These are phyloP conservation scores for Steinernema carpocapsae DNA, from an alignment of 2,888 invertebrate species.

Conservation along the genomic window DNA sequence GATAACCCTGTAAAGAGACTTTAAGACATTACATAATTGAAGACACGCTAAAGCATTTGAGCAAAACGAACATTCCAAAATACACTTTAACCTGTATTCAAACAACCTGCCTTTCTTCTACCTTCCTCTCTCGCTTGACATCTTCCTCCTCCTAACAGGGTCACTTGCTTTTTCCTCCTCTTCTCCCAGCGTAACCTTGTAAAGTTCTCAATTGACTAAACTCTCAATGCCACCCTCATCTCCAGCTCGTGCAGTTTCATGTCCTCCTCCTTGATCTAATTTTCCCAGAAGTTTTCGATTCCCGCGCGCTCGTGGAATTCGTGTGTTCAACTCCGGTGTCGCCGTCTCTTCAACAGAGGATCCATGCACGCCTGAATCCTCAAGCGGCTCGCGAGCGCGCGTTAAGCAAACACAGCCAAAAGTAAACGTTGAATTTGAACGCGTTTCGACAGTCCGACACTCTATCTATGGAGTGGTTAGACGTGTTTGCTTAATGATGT, in stretches of 20 bases:
- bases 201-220: conserved; percentile 15
- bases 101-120: no score
- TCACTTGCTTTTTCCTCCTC: no score
- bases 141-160: no score
- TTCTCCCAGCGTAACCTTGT: background rate
- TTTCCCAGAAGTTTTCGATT: background rate
- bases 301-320: background rate
- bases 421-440: no score
- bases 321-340: no score
- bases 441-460: background rate
- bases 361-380: no score
- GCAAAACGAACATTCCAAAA: no score
- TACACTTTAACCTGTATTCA: no score
- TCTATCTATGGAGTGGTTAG: background rate
- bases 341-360: background rate
- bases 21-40: no score
- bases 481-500: background rate
- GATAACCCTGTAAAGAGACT: no score
- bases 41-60: no score
- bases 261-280: conserved; percentile 8
- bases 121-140: background rate
- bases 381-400: no score
- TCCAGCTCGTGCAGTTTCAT: background rate
- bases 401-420: conserved; percentile 1
- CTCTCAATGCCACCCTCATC: conserved; percentile 17